Evolutionary conservation across 2,888 invertebrate species (phyloP).

Genomic region (Diplolepis rosae): DNA sequence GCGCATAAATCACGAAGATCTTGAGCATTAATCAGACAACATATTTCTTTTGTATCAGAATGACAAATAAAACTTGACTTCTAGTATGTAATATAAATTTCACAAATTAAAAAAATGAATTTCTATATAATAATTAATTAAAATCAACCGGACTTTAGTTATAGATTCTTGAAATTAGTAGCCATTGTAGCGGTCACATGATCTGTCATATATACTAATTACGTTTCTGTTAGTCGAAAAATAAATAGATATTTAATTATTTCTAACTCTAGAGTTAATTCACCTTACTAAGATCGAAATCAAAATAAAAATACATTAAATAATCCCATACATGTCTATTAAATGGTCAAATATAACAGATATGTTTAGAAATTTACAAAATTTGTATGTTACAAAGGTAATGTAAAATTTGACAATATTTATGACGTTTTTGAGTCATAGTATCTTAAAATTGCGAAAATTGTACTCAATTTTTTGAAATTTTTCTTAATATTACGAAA

Average conservation of each 20-base stretch:
- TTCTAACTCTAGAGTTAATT: not conserved
- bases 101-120: not conserved
- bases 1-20: not conserved
- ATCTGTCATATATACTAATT: not conserved
- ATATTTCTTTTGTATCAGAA: not conserved
- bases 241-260: not conserved
- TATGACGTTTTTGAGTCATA: no score
- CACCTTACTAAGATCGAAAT: not conserved
- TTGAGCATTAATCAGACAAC: not conserved
- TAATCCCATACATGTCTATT: no score
- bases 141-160: not conserved
- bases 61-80: not conserved
- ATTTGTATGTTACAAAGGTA: not conserved
- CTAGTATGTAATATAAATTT: not conserved
- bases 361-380: no score
- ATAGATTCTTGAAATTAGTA: not conserved
- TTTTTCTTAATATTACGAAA: no score
- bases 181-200: not conserved
- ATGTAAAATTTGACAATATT: not conserved
- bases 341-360: no score
- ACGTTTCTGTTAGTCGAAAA: not conserved
- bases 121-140: not conserved
- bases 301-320: not conserved
- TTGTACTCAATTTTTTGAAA: no score
- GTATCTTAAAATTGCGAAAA: no score